phyloP scores from a whole-genome alignment of 2,113 vertebrate genomes.

The Felis chaus region DNA sequence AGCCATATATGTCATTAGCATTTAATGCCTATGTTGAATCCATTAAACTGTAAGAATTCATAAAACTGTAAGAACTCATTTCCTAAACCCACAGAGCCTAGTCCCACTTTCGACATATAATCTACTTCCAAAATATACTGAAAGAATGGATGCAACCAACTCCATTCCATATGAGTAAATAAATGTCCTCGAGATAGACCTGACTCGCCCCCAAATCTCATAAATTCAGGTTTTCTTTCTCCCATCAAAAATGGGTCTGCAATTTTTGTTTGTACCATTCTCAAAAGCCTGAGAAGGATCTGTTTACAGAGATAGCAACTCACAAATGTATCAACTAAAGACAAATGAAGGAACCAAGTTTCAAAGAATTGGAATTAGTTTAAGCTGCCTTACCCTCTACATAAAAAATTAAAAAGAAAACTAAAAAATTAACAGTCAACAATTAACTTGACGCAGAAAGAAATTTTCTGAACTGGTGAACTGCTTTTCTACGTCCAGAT shows the following conservation, averaged over 20 bases:
- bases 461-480: constrained; percentile 27
- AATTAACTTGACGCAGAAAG: constrained; percentile 8
- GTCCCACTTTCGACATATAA: neutral
- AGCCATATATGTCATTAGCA: neutral
- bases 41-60: neutral
- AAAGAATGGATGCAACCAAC: neutral
- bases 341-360: neutral
- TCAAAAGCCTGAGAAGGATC: neutral
- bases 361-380: neutral
- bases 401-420: neutral
- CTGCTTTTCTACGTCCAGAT: constrained; percentile 41
- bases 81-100: neutral
- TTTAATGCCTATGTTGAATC: neutral
- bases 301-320: neutral
- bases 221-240: neutral
- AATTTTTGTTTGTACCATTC: neutral
- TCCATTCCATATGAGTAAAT: neutral
- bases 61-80: neutral
- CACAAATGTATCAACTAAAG: neutral
- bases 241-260: neutral
- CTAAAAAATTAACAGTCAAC: neutral
- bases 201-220: neutral
- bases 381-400: neutral
- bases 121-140: neutral
- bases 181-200: neutral